Evolutionary conservation across 2,888 invertebrate genomes (phyloP), one percentile per base, ranked within the genome.

Genomic region (Pristionchus exspectatus): DNA sequence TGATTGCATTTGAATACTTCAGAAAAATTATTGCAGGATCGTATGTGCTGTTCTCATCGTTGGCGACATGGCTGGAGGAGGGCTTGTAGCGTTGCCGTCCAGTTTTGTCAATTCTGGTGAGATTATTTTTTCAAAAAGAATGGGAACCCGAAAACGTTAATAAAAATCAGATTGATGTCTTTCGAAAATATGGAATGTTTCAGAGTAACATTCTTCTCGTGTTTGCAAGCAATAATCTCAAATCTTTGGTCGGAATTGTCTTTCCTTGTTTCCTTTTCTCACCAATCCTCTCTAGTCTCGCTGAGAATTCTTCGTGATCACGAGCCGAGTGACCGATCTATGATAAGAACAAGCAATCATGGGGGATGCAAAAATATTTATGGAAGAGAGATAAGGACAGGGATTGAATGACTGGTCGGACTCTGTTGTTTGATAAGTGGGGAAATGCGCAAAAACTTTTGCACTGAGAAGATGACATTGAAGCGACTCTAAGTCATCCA

Each of bases 41-140:
- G 91, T 91, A 84, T 92, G 92, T 5, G 91, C 90, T 0, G 88
- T 92, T 21, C 92, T 93, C 86, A 91, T 93, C 54, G 91, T 93
- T 14, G 93, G 92, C 14, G 92, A 93, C 85, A 91, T 92, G 90
- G 91, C 91, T 66, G 93, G 93, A 77, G 93, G 91, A 24, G 93
- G 93, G 33, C 91, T 93, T 91, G 91, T 93, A 21, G 91, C 93
- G 1, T 87, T 93, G 10, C 93, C 93, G 0, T 83, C 91, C 2
- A 90, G 92, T 10, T 87, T 93, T 27, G 91, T 90, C 85, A 90
- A 91, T 90, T 90, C 92, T 24, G 93, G 91, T 91, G 2, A 66
- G 14, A 77, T 44, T 89, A 14, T 1, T 63, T 56, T 74, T 21
- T 50, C 44, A 3, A 50, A 10, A 50, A 0, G 44, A 50, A 50